Evolutionary conservation across 2,888 invertebrate species (phyloP).

Genomic region (Oligia fasciuncula): DNA sequence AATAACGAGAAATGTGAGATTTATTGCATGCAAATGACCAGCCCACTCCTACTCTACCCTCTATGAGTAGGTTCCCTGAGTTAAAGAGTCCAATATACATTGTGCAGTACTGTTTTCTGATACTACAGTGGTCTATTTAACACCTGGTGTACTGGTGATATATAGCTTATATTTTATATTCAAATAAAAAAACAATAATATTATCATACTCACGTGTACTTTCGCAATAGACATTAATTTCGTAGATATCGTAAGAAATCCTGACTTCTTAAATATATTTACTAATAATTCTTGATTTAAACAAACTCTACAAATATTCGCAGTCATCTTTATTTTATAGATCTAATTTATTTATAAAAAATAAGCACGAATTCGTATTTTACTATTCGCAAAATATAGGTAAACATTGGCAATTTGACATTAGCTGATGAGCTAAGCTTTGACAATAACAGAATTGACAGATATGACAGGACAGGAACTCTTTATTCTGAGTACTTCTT

Average conservation of each 20-base stretch:
- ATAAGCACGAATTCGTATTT: not conserved
- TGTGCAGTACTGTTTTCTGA: constrained; percentile 7
- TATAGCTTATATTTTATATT: not conserved
- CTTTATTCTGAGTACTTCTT: no score
- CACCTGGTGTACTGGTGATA: no score
- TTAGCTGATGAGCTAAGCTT: not conserved
- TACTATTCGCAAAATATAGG: not conserved
- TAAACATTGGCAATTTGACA: constrained; percentile 38
- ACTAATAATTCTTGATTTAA: constrained; percentile 70
- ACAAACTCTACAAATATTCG: constrained; percentile 78
- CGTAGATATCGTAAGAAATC: constrained; percentile 72
- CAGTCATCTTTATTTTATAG: constrained; percentile 39
- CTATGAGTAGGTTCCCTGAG: not conserved
- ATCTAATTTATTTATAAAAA: not conserved
- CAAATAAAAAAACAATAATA: constrained; percentile 2
- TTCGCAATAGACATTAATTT: constrained; percentile 81
- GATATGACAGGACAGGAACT: not conserved
- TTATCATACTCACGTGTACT: constrained; percentile 76
- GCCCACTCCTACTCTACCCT: not conserved
- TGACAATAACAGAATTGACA: constrained; percentile 21
- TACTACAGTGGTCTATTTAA: not conserved
- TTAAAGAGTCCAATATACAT: not conserved
- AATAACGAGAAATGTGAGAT: not conserved
- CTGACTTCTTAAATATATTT: constrained; percentile 75
- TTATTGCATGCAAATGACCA: not conserved